Evolutionary conservation across 2,888 invertebrate genomes (phyloP), one percentile per base, ranked within the genome.

Genomic region (Dendrolimus houi): DNA sequence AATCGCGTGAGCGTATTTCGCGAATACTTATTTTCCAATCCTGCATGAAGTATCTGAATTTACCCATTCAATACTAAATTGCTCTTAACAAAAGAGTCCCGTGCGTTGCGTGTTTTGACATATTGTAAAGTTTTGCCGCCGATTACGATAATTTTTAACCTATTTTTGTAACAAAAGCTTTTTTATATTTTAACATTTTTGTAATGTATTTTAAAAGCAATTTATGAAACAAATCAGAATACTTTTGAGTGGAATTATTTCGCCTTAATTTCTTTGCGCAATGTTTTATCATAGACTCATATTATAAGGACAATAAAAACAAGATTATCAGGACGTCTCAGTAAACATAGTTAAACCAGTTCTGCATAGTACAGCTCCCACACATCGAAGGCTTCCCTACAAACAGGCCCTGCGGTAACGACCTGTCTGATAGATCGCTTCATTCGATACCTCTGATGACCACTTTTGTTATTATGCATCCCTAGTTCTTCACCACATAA

Each of bases 311-410:
- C 40, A 70, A 64, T 72, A 69, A 71, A 75, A 73, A 64, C 63
- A 78, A 74, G 75, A 83, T 68, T 75, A 29, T 29, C 29, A 29
- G 29, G 70, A 65, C 58, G 54, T 60, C 57, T 57, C 58, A 64
- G 61, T 67, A 68, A 66, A 71, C 77, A 81, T 85, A 85, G 84
- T 77, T 73, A 79, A 87, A 87, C 87, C 83, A 72, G 85, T 85
- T 82, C 70, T 70, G 75, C 72, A 71, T 70, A 72, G 70, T 69
- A 71, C 72, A 60, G 79, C 81, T 88, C 87, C 85, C 89, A 88
- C 89, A 87, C 87, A 78, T 79, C 62, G 68, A 76, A 71, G 87
- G 87, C 83, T 88, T 88, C 88, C 72, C 79, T 78, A 59, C 65
- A 75, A 70, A 67, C 73, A 62, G 72, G 75, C 75, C 29, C 79